A percentile compares a stretch with the other conserved stretches of the same genome.
These are phyloP conservation scores for Anarhynchus alexandrinus DNA, from an alignment of 2,113 vertebrate genomes.

Conservation along the genomic window DNA sequence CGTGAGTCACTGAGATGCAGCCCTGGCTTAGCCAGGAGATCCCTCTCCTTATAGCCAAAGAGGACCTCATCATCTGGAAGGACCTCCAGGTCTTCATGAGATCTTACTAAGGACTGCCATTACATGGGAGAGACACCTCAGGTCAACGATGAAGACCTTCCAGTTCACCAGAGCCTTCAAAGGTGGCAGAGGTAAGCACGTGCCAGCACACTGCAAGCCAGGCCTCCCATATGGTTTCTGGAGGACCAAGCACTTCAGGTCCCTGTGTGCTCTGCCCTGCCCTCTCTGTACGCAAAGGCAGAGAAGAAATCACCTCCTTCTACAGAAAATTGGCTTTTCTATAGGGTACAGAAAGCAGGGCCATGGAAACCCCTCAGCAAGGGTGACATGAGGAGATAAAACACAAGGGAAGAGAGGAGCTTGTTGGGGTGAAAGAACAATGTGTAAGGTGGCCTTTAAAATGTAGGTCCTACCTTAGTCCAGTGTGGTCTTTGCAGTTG, in stretches of 20 bases:
- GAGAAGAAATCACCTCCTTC: neutral
- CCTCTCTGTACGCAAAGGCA: neutral
- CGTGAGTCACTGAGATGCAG: rapidly evolving
- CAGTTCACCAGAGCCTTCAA: neutral
- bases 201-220: rapidly evolving
- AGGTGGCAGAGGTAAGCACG: neutral
- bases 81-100: neutral
- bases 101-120: neutral
- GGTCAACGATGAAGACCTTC: neutral
- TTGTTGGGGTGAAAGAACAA: neutral
- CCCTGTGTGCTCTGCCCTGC: neutral
- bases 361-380: neutral
- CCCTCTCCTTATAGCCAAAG: neutral
- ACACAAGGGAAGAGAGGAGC: neutral
- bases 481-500: conserved; percentile 82
- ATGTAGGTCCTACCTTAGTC: conserved; percentile 79
- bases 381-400: neutral
- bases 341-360: neutral
- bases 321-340: neutral
- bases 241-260: neutral
- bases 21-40: neutral
- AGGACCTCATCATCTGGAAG: neutral
- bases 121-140: neutral
- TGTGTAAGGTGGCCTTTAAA: neutral
- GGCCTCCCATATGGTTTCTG: rapidly evolving